phyloP scores from a whole-genome alignment of 2,888 invertebrate genomes.

The Ormia ochracea region DNA sequence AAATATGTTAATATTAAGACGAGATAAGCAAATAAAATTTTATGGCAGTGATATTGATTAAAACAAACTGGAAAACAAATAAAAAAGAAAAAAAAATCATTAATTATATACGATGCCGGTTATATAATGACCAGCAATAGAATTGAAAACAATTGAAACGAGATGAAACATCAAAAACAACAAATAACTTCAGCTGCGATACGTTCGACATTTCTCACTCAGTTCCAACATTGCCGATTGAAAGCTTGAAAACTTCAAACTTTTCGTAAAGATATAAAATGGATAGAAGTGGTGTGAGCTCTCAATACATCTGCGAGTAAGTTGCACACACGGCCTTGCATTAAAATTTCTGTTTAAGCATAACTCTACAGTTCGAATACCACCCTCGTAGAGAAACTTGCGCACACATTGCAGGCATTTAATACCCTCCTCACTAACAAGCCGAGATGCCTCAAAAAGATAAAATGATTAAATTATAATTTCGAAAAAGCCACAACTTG shows the following conservation, averaged over 20 bases:
- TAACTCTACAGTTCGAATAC: neutral
- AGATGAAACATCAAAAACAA: too few relatives aligned
- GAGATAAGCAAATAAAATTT: constrained; percentile 36
- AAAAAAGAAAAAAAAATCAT: too few relatives aligned
- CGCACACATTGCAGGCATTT: neutral
- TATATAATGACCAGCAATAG: neutral
- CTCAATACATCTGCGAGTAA: neutral
- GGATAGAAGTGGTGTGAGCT: neutral
- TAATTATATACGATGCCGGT: neutral
- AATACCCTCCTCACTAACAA: neutral
- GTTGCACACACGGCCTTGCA: neutral
- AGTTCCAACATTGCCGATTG: too few relatives aligned
- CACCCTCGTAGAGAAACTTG: neutral
- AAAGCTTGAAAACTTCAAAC: too few relatives aligned
- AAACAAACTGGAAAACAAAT: neutral
- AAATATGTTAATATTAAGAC: constrained; percentile 47
- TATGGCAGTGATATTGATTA: constrained; percentile 15
- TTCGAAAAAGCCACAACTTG: neutral
- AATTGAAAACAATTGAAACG: too few relatives aligned
- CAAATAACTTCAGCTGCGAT: too few relatives aligned
- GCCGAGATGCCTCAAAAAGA: constrained; percentile 12
- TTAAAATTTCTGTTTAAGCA: neutral
- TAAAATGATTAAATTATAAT: constrained; percentile 23
- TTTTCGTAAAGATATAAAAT: too few relatives aligned
- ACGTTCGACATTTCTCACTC: too few relatives aligned